Percentiles rank a stretch among this genome's conserved stretches.
These are phyloP conservation scores for Mylabris sibirica DNA, from an alignment of 2,888 invertebrate genomes.

Conservation along the genomic window DNA sequence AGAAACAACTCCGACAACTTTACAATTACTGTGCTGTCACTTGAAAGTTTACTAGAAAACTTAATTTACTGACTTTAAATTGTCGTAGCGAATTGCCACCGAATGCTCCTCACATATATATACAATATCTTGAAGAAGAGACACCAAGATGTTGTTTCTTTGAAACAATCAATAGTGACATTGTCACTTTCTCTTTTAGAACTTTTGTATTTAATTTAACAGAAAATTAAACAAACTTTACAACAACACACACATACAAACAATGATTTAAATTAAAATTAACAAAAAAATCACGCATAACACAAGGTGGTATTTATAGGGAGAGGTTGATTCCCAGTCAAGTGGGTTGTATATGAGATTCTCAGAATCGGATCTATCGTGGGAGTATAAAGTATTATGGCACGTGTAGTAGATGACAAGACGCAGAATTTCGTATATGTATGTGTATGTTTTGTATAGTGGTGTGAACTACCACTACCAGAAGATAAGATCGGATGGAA, in stretches of 20 bases:
- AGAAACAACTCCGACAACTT: slow-evolving; percentile 48
- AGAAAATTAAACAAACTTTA: background rate
- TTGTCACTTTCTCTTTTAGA: background rate
- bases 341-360: slow-evolving; percentile 43
- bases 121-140: background rate
- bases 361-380: slow-evolving; percentile 51
- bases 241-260: background rate
- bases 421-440: slow-evolving; percentile 48
- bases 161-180: background rate
- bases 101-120: slow-evolving; percentile 40
- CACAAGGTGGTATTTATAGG: background rate
- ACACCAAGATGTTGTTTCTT: background rate
- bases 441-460: background rate
- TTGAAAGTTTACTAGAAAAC: slow-evolving; percentile 53
- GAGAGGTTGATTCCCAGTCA: background rate
- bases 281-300: background rate
- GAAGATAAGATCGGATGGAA: slow-evolving; percentile 48
- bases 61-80: slow-evolving; percentile 54
- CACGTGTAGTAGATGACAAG: slow-evolving; percentile 55
- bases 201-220: background rate
- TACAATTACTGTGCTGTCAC: slow-evolving; percentile 53
- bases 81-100: slow-evolving; percentile 49
- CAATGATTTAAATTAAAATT: background rate
- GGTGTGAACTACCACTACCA: slow-evolving; percentile 14
- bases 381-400: slow-evolving; percentile 58